phyloP scores from a whole-genome alignment of 2,888 invertebrate genomes.

The Lasioglossum marginatum region DNA sequence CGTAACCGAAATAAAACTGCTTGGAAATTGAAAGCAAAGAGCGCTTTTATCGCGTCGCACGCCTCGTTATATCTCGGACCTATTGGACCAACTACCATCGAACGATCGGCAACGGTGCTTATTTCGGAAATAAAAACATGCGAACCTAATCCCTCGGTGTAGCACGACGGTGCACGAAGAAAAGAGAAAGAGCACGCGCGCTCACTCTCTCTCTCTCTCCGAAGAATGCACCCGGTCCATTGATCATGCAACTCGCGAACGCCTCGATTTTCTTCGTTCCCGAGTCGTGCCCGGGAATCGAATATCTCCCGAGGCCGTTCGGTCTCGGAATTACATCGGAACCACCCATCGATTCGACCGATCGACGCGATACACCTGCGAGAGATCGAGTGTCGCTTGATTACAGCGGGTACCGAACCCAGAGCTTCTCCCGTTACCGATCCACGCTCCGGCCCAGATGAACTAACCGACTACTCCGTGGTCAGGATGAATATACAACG shows the following conservation, averaged over 20 bases:
- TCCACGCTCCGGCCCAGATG: slow-evolving; percentile 30
- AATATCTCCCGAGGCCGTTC: slow-evolving; percentile 8
- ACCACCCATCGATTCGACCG: background rate
- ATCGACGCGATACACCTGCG: background rate
- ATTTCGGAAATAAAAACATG: slow-evolving; percentile 10
- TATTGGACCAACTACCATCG: slow-evolving; percentile 35
- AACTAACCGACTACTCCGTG: slow-evolving; percentile 41
- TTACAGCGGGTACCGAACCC: slow-evolving; percentile 16
- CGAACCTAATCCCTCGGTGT: background rate
- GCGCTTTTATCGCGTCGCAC: slow-evolving; percentile 15
- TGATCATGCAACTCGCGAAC: slow-evolving; percentile 13
- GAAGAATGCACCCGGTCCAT: slow-evolving; percentile 31
- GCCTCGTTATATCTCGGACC: slow-evolving; percentile 25
- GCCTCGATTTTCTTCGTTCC: background rate
- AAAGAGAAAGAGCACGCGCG: background rate
- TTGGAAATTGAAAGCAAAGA: slow-evolving; percentile 31
- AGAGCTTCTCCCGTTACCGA: slow-evolving; percentile 17
- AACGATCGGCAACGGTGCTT: slow-evolving; percentile 15
- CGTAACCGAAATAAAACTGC: slow-evolving; percentile 25
- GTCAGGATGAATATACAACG: slow-evolving; percentile 79
- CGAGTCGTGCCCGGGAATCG: background rate
- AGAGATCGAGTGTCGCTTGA: slow-evolving; percentile 12
- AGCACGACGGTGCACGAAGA: background rate
- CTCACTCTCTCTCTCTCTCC: too few species aligned
- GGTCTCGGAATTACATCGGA: background rate